Evolutionary conservation across 2,888 invertebrate species (phyloP), one percentile per base, ranked within the genome.

Genomic region (Caenorhabditis sp.): DNA sequence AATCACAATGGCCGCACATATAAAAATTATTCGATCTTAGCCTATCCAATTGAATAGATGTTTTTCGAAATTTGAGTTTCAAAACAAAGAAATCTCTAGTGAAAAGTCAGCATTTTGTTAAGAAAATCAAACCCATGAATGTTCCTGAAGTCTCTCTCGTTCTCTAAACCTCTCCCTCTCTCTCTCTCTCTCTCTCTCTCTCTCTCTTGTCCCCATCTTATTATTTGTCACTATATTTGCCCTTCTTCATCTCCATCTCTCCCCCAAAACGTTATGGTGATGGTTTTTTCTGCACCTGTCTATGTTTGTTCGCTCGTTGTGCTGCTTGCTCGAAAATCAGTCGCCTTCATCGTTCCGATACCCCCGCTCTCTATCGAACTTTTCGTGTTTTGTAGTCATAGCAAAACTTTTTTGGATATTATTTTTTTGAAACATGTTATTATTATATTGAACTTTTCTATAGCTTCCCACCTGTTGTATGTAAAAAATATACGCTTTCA

Each of bases 141-240:
- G 38, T 12, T 38, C 38, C 38, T 38, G 38, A 38, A 10, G 12
- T 38, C 12, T 38, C 41, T 47, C 3, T 35, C 54, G 47, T 16
- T 35, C 51, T 66, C 56, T 64, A 14, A 35, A 22, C 24, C 51
- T 63, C 24, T 28, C 26, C 54, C 31, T 31, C n/a, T n/a, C n/a
- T n/a, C n/a, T n/a, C n/a, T n/a, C n/a, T n/a, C n/a, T n/a, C n/a
- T n/a, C n/a, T n/a, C n/a, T n/a, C 26, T 64, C 31, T 68, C n/a
- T 31, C 64, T 47, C 64, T 26, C 26, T 7, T 28, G 1, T 38
- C 63, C 44, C 19, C n/a, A n/a, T 63, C 41, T 38, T 22, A 35
- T 63, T 63, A 19, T 64, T 44, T 28, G 44, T 44, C 44, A 44
- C 28, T 64, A 44, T n/a, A n/a, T 44, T 66, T 66, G 26, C 24